Percentiles rank a stretch among this genome's conserved stretches.
These are phyloP conservation scores for Psephotus haematonotus DNA, from an alignment of 2,113 vertebrate genomes.

Conservation along the genomic window DNA sequence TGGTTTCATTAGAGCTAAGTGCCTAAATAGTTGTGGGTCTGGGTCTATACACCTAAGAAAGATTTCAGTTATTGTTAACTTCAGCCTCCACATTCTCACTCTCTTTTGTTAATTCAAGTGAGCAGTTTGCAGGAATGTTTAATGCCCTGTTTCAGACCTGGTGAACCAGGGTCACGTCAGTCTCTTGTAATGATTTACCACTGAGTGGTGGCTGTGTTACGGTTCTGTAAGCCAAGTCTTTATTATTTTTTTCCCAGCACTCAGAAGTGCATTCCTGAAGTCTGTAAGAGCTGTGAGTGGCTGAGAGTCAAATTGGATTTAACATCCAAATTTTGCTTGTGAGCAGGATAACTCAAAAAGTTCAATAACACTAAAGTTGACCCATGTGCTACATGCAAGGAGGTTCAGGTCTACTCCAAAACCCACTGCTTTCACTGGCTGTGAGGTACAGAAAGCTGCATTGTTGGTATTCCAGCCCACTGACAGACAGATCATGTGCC, in stretches of 20 bases:
- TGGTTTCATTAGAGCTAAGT: background rate
- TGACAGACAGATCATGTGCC: background rate
- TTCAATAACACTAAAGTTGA: background rate
- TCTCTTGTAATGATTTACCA: slow-evolving; percentile 4
- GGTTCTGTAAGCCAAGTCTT: background rate
- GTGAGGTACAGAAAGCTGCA: background rate
- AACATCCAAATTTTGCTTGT: background rate
- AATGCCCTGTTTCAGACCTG: background rate
- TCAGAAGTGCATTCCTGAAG: background rate
- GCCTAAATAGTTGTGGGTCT: background rate
- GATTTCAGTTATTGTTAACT: background rate
- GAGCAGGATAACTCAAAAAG: background rate
- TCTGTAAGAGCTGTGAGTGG: background rate
- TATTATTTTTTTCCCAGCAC: background rate
- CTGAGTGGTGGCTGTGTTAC: background rate
- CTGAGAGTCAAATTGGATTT: background rate
- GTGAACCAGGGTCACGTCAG: background rate
- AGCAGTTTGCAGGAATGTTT: background rate
- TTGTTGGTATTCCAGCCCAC: background rate
- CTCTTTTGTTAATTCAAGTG: background rate
- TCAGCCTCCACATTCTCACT: background rate
- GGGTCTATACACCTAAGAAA: background rate
- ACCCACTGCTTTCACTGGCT: background rate
- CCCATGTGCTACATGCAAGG: background rate
- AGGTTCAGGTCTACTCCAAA: background rate